Conservation (phyloP, 92 coral and sea anemone genomes). For the Siderastrea siderea region DNA sequence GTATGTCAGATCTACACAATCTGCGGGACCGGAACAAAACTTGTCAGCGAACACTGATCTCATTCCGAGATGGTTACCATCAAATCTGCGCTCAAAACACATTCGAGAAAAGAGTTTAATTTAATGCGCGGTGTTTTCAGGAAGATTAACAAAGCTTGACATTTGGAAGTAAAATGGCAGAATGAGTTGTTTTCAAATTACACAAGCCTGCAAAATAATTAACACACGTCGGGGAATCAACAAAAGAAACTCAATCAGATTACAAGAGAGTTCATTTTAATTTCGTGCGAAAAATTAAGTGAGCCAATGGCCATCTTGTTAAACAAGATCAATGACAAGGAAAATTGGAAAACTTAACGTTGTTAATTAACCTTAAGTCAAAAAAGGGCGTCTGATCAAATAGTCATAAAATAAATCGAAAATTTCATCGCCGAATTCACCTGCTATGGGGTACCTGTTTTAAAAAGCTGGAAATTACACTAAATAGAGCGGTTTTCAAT, state of each 20-base stretch:
- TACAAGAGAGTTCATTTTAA: background rate
- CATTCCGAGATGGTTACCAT: conserved; percentile 44
- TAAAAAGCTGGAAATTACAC: no score
- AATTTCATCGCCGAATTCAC: no score
- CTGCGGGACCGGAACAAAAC: background rate
- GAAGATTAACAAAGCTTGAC: background rate
- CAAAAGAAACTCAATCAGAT: background rate
- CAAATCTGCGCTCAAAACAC: conserved; percentile 37
- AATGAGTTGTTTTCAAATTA: background rate
- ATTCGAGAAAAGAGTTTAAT: conserved; percentile 9
- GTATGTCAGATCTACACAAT: background rate
- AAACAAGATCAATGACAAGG: background rate
- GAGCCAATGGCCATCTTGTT: background rate
- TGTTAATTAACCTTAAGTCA: background rate
- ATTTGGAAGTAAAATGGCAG: background rate
- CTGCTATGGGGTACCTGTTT: no score
- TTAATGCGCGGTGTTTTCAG: background rate
- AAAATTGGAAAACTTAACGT: background rate
- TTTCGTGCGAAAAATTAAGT: background rate
- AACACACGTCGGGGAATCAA: conserved; percentile 2
- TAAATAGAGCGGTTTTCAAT: no score
- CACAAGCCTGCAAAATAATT: background rate
- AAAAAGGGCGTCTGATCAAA: background rate
- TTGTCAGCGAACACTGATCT: conserved; percentile 20
- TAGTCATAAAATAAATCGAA: no score